Evolutionary conservation across 2,113 vertebrate genomes (phyloP).

Genomic region (Alectura lathami): DNA sequence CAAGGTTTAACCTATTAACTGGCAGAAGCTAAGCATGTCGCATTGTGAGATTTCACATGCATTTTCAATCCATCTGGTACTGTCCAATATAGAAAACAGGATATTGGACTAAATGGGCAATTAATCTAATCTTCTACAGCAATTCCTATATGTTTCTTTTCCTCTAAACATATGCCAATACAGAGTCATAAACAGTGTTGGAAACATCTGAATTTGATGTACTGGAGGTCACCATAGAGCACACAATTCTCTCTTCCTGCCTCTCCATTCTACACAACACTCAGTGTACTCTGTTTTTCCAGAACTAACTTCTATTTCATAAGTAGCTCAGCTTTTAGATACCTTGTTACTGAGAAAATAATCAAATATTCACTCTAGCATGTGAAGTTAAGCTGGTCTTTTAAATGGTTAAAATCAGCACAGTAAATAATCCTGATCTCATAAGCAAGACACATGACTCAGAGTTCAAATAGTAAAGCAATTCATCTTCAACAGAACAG

Average conservation of each 20-base stretch:
- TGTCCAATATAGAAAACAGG: not conserved
- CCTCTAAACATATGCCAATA: not conserved
- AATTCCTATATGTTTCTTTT: slow-evolving; percentile 3
- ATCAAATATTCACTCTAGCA: not conserved
- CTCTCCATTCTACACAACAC: not conserved
- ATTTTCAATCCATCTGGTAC: slow-evolving; percentile 31
- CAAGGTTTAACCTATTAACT: not conserved
- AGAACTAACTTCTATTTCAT: slow-evolving; percentile 23
- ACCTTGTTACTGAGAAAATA: not conserved
- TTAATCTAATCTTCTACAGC: not conserved
- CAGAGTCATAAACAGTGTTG: not conserved
- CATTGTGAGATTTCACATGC: not conserved
- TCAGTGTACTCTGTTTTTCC: not conserved
- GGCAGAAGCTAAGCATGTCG: not conserved
- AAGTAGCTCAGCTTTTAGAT: not conserved
- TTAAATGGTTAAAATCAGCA: not conserved
- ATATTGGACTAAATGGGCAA: not conserved
- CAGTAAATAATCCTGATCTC: not conserved
- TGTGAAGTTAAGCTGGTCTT: not conserved
- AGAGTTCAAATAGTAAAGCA: not conserved
- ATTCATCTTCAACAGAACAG: not conserved
- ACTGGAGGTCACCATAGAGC: not conserved
- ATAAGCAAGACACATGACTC: not conserved
- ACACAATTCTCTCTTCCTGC: not conserved
- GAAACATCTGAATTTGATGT: slow-evolving; percentile 5